phyloP scores from a whole-genome alignment of 2,113 vertebrate species.

The Alethe diademata region DNA sequence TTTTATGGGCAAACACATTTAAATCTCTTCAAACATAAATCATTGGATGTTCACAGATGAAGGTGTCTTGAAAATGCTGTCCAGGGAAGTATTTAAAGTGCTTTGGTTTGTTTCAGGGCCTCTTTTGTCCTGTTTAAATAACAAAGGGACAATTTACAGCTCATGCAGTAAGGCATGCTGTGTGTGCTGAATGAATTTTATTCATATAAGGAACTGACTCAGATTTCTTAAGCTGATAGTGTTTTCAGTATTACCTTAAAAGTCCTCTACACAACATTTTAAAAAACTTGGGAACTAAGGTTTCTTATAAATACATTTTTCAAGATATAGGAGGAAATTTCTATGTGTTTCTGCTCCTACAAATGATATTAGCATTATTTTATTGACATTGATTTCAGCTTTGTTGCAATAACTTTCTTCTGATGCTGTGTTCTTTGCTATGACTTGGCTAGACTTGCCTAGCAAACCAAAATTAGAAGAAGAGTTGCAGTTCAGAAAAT shows the following conservation, averaged over 20 bases:
- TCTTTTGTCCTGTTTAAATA: background rate
- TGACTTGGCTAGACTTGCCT: conserved; percentile 5
- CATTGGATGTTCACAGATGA: background rate
- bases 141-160: background rate
- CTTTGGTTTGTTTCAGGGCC: background rate
- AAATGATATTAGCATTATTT: background rate
- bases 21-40: background rate
- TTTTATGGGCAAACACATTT: background rate
- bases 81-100: background rate
- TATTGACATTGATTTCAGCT: background rate
- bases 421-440: background rate
- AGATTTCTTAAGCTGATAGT: background rate
- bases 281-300: background rate
- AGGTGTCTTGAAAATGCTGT: background rate
- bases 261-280: background rate
- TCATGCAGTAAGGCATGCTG: background rate
- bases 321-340: background rate
- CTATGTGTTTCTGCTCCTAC: background rate
- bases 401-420: conserved; percentile 22
- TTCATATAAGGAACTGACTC: conserved; percentile 6
- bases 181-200: background rate
- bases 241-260: background rate
- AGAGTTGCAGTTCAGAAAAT: conserved; percentile 4
- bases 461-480: conserved; percentile 30
- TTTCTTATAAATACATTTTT: background rate